phyloP scores from a whole-genome alignment of 1,140 invertebrate genomes.

The Papilio helenus region DNA sequence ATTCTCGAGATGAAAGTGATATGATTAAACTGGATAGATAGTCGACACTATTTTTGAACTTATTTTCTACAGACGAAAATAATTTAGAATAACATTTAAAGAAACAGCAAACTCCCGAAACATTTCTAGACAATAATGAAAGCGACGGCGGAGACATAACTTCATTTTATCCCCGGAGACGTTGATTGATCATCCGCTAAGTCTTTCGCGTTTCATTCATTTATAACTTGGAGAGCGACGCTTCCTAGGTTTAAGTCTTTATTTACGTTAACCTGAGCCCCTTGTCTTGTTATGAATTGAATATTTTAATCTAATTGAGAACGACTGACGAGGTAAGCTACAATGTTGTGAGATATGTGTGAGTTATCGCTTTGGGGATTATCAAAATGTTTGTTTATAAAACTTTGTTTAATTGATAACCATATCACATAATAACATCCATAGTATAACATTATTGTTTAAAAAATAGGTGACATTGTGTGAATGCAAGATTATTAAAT shows the following conservation, averaged over 20 bases:
- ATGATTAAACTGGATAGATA: neutral
- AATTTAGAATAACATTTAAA: constrained; percentile 53
- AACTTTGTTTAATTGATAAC: neutral
- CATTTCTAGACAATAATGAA: constrained; percentile 68
- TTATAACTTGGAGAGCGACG: constrained; percentile 57
- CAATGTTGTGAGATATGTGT: constrained; percentile 1
- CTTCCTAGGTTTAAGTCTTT: constrained; percentile 46
- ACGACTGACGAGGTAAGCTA: constrained; percentile 7
- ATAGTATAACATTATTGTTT: neutral
- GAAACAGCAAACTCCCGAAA: constrained; percentile 50
- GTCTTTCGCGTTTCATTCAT: constrained; percentile 63
- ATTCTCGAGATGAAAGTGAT: no score
- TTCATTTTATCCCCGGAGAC: constrained; percentile 65
- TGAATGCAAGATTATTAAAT: neutral
- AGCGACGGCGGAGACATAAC: constrained; percentile 62
- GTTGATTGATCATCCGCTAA: constrained; percentile 67
- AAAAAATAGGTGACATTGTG: neutral
- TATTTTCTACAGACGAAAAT: neutral
- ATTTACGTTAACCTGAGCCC: constrained; percentile 38
- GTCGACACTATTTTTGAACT: neutral
- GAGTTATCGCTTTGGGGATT: neutral
- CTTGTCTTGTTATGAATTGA: constrained; percentile 26
- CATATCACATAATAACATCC: neutral
- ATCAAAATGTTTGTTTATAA: constrained; percentile 12
- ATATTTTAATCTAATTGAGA: constrained; percentile 8